Base-by-base conservation (phyloP, 2,888 invertebrate genomes). In the Empis stercorea region DNA sequence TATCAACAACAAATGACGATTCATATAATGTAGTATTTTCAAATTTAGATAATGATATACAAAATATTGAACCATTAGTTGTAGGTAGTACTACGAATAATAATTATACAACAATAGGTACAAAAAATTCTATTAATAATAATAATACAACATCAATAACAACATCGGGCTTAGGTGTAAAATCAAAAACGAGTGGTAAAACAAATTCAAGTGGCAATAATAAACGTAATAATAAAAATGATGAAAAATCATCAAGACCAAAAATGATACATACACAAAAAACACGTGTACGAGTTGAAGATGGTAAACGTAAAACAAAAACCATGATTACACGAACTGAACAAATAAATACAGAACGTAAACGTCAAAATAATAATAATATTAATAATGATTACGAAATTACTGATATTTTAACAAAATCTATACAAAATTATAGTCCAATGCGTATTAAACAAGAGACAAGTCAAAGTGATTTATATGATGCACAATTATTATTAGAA, bases 261-360 rank as follows among this genome's bases (percentile, higher is more conserved):
- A 80, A 80, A 59, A 84, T 85, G 84, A 85, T 85, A 55, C 84
- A 84, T 61, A 85, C 85, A 0, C 80, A 81, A 60, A 81, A 79
- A 56, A 74, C 76, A 43, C 66, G 74, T 32, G 72, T 75, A 3
- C 66, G 76, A 0, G 71, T 73, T 1, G 54, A 74, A 45, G 74
- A 74, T 14, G 73, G 74, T 0, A 75, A 76, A 30, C 77, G 76
- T 45, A 76, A 75, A 55, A 75, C 76, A 0, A 75, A 73, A 56
- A 77, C 77, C 1, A 66, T 76, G 59, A 71, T 78, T 49, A 61
- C 66, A 45, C 49, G 72, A 59, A 59, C 61, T 4, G 60, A 61
- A 46, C 52, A 57, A 13, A 48, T 48, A 11, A 59, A 54, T 45
- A 53, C 61, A 41, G 54, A 57, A 15, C 47, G 50, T 20, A 45